A percentile compares a stretch with the other conserved stretches of the same genome.
Evolutionary conservation across 1,140 invertebrate species (phyloP).

Genomic region (Mya arenaria): DNA sequence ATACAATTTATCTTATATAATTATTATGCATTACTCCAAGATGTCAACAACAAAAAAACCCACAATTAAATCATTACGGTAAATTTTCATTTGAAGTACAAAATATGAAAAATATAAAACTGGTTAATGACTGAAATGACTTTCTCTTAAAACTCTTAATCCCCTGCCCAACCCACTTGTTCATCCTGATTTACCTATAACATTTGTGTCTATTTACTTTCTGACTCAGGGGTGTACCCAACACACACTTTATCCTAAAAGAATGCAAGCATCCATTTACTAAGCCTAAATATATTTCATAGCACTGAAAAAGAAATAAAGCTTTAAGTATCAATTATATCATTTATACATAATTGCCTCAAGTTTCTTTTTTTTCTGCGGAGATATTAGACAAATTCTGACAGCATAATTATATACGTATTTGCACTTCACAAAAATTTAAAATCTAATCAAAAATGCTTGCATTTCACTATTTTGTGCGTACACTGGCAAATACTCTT

Average conservation of each 20-base stretch:
- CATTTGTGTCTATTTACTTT: constrained; percentile 27
- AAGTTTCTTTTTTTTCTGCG: constrained; percentile 35
- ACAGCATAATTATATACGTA: constrained; percentile 38
- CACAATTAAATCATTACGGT: constrained; percentile 28
- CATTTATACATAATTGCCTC: constrained; percentile 37
- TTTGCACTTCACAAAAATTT: constrained; percentile 38
- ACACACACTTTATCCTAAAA: constrained; percentile 27
- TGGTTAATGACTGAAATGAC: constrained; percentile 29
- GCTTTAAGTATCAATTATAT: constrained; percentile 34
- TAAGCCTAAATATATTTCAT: constrained; percentile 38
- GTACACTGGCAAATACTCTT: constrained; percentile 37
- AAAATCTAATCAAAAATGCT: constrained; percentile 36
- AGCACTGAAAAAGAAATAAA: constrained; percentile 44
- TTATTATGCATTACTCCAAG: constrained; percentile 37
- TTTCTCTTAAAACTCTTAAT: constrained; percentile 30
- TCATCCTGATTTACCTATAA: constrained; percentile 29
- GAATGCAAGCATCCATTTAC: constrained; percentile 28
- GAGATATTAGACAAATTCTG: constrained; percentile 35
- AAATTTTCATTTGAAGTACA: constrained; percentile 27
- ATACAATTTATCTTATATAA: constrained; percentile 31
- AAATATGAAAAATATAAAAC: constrained; percentile 31
- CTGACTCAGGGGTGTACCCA: constrained; percentile 17
- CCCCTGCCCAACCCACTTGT: constrained; percentile 26
- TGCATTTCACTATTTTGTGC: constrained; percentile 34
- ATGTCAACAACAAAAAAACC: constrained; percentile 35